Evolutionary conservation across 2,797 vertebrate genomes (phyloP).

Genomic region (Cuculus canorus): DNA sequence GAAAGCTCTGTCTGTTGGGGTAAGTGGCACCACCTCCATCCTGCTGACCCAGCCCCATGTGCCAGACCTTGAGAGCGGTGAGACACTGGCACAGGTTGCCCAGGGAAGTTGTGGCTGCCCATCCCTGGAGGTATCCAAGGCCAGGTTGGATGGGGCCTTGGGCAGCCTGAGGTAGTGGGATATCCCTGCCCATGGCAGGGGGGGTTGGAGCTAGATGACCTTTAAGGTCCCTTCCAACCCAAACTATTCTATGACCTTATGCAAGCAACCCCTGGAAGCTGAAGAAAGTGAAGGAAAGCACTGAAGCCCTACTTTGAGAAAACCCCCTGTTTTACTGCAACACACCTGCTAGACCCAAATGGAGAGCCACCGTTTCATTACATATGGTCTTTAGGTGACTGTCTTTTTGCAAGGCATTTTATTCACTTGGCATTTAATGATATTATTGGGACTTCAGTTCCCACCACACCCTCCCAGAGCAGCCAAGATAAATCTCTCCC

Average conservation of each 20-base stretch:
- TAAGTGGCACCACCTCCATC: neutral
- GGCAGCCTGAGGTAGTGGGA: too few relatives aligned
- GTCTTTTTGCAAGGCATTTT: neutral
- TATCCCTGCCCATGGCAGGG: too few relatives aligned
- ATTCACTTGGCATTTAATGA: constrained; percentile 41
- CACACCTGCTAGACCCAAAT: neutral
- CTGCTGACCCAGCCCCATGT: fast-evolving
- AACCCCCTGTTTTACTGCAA: neutral
- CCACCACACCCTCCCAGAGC: constrained; percentile 48
- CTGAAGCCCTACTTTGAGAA: neutral
- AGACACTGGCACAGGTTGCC: too few relatives aligned
- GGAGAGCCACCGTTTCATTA: neutral
- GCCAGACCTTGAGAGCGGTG: too few relatives aligned
- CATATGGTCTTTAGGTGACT: fast-evolving
- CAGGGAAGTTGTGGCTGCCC: too few relatives aligned
- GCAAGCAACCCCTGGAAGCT: fast-evolving
- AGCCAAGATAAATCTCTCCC: constrained; percentile 14
- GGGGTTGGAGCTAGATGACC: too few relatives aligned
- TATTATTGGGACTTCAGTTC: constrained; percentile 21
- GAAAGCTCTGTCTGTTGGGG: neutral
- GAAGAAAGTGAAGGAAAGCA: neutral
- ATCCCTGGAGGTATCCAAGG: too few relatives aligned
- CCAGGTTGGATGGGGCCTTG: too few relatives aligned
- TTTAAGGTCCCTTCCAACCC: too few relatives aligned
- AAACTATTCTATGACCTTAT: too few relatives aligned